These are phyloP conservation scores for Ernsta delagoae DNA, from an alignment of 2,888 invertebrate genomes.

Conservation along the genomic window DNA sequence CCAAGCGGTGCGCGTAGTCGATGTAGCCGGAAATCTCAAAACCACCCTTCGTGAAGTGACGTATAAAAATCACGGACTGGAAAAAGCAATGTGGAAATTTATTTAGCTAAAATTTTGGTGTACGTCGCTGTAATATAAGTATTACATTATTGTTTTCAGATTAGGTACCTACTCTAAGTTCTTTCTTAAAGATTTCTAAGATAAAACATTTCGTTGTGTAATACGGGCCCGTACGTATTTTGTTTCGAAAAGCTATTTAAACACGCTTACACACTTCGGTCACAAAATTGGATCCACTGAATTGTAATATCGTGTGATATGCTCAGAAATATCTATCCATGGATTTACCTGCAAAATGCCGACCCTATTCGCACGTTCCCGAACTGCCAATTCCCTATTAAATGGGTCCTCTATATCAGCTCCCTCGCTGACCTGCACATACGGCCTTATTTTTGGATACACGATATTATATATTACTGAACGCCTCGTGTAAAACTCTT, in stretches of 20 bases:
- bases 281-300: background rate
- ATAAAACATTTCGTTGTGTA: no score
- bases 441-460: constrained; percentile 85
- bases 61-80: constrained; percentile 92
- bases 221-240: no score
- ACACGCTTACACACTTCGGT: background rate
- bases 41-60: constrained; percentile 87
- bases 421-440: constrained; percentile 86
- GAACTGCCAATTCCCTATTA: constrained; percentile 87
- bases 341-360: constrained; percentile 87
- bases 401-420: constrained; percentile 84
- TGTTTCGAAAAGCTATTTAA: no score
- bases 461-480: constrained; percentile 84
- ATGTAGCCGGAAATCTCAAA: constrained; percentile 94
- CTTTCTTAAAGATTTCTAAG: no score
- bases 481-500: constrained; percentile 86
- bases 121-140: no score
- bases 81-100: no score
- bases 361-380: constrained; percentile 90
- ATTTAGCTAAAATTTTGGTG: no score
- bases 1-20: constrained; percentile 90
- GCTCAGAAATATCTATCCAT: background rate
- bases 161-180: no score
- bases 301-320: background rate
- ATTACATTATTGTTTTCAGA: no score